Percentiles rank a stretch among this genome's conserved stretches.
Evolutionary conservation across 2,113 vertebrate genomes (phyloP).

Genomic region (Nothocercus nigrocapillus): DNA sequence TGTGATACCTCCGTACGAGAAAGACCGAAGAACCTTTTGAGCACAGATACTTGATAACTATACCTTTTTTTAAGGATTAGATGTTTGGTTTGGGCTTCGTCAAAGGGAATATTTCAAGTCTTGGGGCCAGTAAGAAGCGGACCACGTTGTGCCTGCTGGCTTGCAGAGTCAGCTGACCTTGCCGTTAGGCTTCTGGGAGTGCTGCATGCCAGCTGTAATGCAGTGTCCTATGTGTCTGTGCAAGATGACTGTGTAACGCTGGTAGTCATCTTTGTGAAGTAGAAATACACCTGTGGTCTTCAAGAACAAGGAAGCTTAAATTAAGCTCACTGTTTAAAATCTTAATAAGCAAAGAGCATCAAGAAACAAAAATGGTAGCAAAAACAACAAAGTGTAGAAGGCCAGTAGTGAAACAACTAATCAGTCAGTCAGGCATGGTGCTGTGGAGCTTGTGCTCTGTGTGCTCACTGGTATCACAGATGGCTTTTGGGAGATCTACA

Average conservation of each 20-base stretch:
- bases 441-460: not conserved
- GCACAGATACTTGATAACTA: accelerated
- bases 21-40: not conserved
- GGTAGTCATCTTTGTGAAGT: not conserved
- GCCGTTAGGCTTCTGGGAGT: not conserved
- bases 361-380: slow-evolving; percentile 79
- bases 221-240: not conserved
- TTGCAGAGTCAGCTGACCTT: not conserved
- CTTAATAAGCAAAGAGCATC: slow-evolving; percentile 74
- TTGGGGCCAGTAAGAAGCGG: not conserved
- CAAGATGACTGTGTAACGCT: not conserved
- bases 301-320: not conserved
- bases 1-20: accelerated
- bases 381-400: not conserved
- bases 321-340: slow-evolving; percentile 23
- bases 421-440: not conserved
- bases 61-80: not conserved
- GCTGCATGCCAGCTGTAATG: accelerated
- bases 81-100: not conserved
- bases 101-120: not conserved
- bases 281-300: not conserved
- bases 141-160: not conserved
- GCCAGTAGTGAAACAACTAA: not conserved
- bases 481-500: not conserved
- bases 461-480: not conserved